Conservation (phyloP, 2,113 vertebrate genomes). For the Rhinogobius similis region DNA sequence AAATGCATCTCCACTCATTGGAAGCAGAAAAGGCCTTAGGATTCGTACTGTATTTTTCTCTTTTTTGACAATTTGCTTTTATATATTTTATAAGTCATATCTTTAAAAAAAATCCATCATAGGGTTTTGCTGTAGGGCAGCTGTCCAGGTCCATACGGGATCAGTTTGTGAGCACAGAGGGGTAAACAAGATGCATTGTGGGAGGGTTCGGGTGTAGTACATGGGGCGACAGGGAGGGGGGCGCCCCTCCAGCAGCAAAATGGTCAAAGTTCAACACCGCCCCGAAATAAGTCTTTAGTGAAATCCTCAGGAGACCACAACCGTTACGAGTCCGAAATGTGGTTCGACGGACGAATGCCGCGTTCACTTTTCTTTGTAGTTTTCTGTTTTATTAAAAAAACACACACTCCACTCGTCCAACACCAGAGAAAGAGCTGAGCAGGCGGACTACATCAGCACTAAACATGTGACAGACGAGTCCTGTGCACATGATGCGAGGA, state of each 20-base stretch:
- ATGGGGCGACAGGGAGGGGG: slow-evolving; percentile 26
- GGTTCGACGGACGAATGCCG: slow-evolving; percentile 14
- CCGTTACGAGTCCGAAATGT: slow-evolving; percentile 44
- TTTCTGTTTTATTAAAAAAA: slow-evolving; percentile 65
- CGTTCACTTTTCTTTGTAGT: slow-evolving; percentile 52
- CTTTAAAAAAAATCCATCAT: slow-evolving; percentile 53
- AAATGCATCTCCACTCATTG: slow-evolving; percentile 68
- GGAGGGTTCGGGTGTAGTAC: slow-evolving; percentile 9
- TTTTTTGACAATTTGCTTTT: slow-evolving; percentile 44
- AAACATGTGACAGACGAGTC: slow-evolving; percentile 38
- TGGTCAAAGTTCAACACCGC: slow-evolving; percentile 48
- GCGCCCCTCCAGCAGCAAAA: slow-evolving; percentile 61
- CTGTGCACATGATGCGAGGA: slow-evolving; percentile 44
- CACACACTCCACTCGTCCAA: slow-evolving; percentile 62
- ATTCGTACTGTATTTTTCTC: slow-evolving; percentile 56
- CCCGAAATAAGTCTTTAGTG: slow-evolving; percentile 11
- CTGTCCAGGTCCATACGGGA: slow-evolving; percentile 27
- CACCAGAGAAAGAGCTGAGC: slow-evolving; percentile 32
- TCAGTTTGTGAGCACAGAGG: slow-evolving; percentile 37
- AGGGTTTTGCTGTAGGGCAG: slow-evolving; percentile 33
- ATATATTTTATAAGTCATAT: slow-evolving; percentile 53
- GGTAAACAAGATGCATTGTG: slow-evolving; percentile 35
- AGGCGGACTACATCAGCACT: slow-evolving; percentile 46
- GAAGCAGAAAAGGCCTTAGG: slow-evolving; percentile 75
- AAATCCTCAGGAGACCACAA: slow-evolving; percentile 39